phyloP scores from a whole-genome alignment of 2,888 invertebrate genomes.

The Unio pictorum region DNA sequence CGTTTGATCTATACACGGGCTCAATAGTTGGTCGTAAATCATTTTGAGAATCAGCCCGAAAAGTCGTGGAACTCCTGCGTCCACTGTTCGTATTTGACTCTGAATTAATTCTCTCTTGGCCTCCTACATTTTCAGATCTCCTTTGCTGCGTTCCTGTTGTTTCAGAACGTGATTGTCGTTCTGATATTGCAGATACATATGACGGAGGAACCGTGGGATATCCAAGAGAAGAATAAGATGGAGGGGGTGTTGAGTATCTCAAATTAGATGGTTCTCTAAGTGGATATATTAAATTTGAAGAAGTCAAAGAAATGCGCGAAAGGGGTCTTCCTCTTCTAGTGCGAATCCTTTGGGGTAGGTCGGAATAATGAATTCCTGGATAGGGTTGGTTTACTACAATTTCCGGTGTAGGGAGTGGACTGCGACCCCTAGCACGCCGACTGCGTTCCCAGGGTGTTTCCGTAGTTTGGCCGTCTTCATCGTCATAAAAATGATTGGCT shows the following conservation, averaged over 20 bases:
- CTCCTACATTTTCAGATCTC: too few species aligned
- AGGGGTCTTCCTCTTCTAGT: slow-evolving; percentile 17
- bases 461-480: not conserved
- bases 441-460: too few species aligned
- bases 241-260: slow-evolving; percentile 39
- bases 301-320: slow-evolving; percentile 26
- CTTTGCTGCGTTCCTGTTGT: too few species aligned
- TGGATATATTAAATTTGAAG: slow-evolving; percentile 43
- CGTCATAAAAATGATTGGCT: not conserved
- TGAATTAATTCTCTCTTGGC: too few species aligned
- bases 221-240: slow-evolving; percentile 22
- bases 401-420: slow-evolving; percentile 21
- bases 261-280: slow-evolving; percentile 44
- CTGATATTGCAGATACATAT: too few species aligned
- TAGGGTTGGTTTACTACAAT: slow-evolving; percentile 29
- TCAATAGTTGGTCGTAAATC: too few species aligned
- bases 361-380: slow-evolving; percentile 26
- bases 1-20: too few species aligned
- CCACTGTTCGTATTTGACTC: too few species aligned
- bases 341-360: slow-evolving; percentile 14
- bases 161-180: too few species aligned
- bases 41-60: too few species aligned
- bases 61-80: too few species aligned
- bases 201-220: slow-evolving; percentile 3
- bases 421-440: slow-evolving; percentile 1